Conservation (phyloP, 2,113 vertebrate species). For the Nipponia nippon region DNA sequence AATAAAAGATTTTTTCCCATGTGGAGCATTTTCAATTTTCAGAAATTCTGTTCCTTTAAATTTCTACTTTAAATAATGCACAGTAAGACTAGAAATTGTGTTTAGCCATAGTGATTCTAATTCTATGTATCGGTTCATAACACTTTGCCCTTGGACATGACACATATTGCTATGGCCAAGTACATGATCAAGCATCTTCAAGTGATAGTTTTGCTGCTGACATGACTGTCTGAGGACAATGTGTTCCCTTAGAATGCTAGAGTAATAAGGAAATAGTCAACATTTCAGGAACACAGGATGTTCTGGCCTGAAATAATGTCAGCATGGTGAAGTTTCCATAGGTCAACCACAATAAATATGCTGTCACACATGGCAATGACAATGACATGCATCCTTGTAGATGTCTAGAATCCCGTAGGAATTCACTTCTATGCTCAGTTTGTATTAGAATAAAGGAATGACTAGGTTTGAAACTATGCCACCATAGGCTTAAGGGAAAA, state of each 20-base stretch:
- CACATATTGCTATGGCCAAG: neutral
- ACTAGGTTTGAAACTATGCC: neutral
- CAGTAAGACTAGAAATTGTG: neutral
- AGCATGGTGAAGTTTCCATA: neutral
- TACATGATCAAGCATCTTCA: rapidly evolving
- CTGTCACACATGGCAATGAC: neutral
- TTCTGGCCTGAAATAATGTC: neutral
- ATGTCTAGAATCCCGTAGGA: neutral
- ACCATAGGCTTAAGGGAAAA: neutral
- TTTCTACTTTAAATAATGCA: neutral
- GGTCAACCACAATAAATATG: neutral
- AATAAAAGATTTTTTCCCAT: neutral
- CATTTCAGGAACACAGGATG: neutral
- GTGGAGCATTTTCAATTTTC: neutral
- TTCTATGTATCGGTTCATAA: neutral
- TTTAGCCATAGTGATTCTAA: neutral
- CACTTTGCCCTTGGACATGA: neutral
- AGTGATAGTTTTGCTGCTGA: neutral
- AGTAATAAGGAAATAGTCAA: neutral
- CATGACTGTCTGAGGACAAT: neutral
- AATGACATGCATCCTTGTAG: neutral
- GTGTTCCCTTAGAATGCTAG: neutral
- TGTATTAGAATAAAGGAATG: neutral
- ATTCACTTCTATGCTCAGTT: neutral
- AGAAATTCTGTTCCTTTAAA: too few relatives aligned